Base-by-base conservation (phyloP, 1,140 invertebrate species). In the Probaryconus sp. region DNA sequence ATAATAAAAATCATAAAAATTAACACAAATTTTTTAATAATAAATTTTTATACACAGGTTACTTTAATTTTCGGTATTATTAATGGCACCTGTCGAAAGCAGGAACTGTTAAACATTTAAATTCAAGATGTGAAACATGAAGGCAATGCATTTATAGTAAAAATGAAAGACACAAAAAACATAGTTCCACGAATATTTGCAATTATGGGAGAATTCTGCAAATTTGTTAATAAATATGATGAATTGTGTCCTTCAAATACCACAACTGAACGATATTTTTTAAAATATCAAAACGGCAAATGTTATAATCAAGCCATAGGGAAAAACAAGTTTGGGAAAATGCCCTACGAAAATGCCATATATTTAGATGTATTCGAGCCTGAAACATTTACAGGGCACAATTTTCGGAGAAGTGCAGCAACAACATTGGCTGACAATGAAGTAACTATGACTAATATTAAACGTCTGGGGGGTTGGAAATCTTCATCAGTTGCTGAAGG, bases 381-480 rank as follows among this genome's bases (percentile, higher is more conserved):
- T 11, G 35, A 56, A 6, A 20, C n/a, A 18, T 78, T 53, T 40
- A 71, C 61, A 0, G 76, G 65, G 0, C 76, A 78, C 37, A 65
- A 56, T n/a, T 77, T 68, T 30, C 55, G 69, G n/a, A 42, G 42
- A 45, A 45, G 16, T 13, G 7, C 10, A 3, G 35, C 35, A 14
- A 38, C 35, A 2, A 14, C 16, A 16, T 13, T 13, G 13, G 35
- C 35, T 7, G 16, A 38, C 13, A 38, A 5, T 38, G 35, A 14
- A 2, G 35, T 7, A 6, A 16, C 10, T 14, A 38, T 38, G 5
- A 7, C 10, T 3, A 7, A 6, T 14, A 38, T 38, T 11, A 10
- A 38, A 38, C 35, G 35, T 7, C 13, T 14, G 7, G 13, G 35
- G 6, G 35, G 35, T 6, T 38, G 35, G 35, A 38, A 38, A 38